Evolutionary conservation across 64 coral and sea anemone species (phyloP).

Genomic region (Pocillopora damicornis): DNA sequence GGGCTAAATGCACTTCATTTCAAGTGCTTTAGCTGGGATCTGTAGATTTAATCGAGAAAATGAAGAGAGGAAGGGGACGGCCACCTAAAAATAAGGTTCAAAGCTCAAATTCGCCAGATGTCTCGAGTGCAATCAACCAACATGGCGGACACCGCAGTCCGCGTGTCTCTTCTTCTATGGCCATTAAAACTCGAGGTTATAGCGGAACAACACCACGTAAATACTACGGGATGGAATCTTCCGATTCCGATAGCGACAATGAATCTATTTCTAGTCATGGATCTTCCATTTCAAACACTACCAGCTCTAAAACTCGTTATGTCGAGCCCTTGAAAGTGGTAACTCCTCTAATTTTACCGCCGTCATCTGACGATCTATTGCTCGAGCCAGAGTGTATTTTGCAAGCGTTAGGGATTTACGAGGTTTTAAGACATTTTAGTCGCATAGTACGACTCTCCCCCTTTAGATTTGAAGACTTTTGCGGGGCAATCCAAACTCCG

Average conservation of each 20-base stretch:
- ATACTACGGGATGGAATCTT: constrained; percentile 61
- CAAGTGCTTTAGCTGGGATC: constrained; percentile 13
- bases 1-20: constrained; percentile 36
- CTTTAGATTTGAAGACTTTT: constrained; percentile 95
- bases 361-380: constrained; percentile 83
- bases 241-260: constrained; percentile 77
- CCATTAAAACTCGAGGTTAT: constrained; percentile 77
- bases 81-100: constrained; percentile 73
- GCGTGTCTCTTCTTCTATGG: constrained; percentile 49
- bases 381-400: constrained; percentile 77
- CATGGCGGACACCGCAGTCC: constrained; percentile 86
- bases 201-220: constrained; percentile 42
- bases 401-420: constrained; percentile 85
- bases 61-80: constrained; percentile 93
- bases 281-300: constrained; percentile 58
- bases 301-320: constrained; percentile 61
- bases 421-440: constrained; percentile 92
- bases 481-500: constrained; percentile 63
- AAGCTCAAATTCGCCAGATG: constrained; percentile 58
- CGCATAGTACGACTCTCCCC: constrained; percentile 82
- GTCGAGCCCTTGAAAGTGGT: constrained; percentile 72
- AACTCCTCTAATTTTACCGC: constrained; percentile 69
- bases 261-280: constrained; percentile 86
- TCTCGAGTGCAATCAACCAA: constrained; percentile 69
- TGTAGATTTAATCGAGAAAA: constrained; percentile 50